These are phyloP conservation scores for Barypeithes pellucidus DNA, from an alignment of 2,888 invertebrate genomes.

Conservation along the genomic window DNA sequence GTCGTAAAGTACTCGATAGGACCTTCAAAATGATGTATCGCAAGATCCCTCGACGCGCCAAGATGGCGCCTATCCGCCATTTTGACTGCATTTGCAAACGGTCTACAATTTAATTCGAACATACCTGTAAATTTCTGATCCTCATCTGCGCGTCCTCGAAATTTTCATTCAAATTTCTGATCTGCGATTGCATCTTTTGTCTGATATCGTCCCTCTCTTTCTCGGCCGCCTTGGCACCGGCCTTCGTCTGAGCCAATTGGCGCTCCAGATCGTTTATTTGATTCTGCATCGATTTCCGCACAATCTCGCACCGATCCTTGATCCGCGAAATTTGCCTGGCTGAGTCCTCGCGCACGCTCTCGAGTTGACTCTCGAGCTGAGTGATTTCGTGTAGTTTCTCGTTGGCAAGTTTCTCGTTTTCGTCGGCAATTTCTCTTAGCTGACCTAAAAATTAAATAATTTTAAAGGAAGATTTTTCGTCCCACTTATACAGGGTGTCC, in stretches of 20 bases:
- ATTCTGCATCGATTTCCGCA: constrained; percentile 75
- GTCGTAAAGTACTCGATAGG: no score
- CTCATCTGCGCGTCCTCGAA: constrained; percentile 80
- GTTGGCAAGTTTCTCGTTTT: constrained; percentile 76
- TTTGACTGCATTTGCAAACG: no score
- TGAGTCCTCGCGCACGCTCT: constrained; percentile 79
- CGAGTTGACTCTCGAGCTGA: constrained; percentile 78
- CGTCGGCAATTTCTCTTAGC: constrained; percentile 75
- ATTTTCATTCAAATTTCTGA: constrained; percentile 78
- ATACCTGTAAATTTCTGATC: constrained; percentile 74
- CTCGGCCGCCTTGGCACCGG: constrained; percentile 77
- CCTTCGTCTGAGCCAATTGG: constrained; percentile 78
- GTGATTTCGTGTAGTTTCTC: constrained; percentile 81
- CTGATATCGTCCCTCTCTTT: constrained; percentile 81
- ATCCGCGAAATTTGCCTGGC: constrained; percentile 78
- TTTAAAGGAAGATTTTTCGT: no score
- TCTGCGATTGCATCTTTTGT: constrained; percentile 80
- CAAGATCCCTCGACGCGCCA: no score
- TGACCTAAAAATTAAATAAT: constrained; percentile 72
- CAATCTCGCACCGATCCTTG: constrained; percentile 79
- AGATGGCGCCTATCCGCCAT: no score
- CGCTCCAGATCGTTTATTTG: constrained; percentile 80
- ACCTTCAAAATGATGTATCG: no score
- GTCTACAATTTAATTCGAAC: neutral
- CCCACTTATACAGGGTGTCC: no score